Percentiles rank a stretch among this genome's conserved stretches.
Evolutionary conservation across 2,113 vertebrate species (phyloP).

Genomic region (Microcebus ravelobensis): DNA sequence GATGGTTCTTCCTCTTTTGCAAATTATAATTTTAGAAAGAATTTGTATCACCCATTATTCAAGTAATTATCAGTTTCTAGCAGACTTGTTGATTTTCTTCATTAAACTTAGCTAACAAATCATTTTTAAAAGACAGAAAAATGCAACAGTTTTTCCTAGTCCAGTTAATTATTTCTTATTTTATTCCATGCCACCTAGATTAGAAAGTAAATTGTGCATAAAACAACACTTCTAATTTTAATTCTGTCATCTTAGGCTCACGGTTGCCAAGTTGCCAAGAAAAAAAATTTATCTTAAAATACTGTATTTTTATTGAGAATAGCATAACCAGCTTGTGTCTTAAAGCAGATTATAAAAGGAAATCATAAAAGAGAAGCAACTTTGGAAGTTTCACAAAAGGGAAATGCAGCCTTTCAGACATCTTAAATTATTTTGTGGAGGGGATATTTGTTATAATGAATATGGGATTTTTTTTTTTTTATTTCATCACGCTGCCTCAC

Average conservation of each 20-base stretch:
- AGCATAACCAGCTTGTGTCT: not conserved
- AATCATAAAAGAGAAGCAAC: slow-evolving; percentile 38
- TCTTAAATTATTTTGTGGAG: slow-evolving; percentile 6
- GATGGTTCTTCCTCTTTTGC: not conserved
- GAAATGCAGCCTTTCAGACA: not conserved
- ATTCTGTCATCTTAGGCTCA: not conserved
- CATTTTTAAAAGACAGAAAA: slow-evolving; percentile 27
- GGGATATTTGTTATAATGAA: slow-evolving; percentile 40
- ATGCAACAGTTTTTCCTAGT: not conserved
- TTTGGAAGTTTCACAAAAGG: slow-evolving; percentile 2
- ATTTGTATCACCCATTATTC: slow-evolving; percentile 42
- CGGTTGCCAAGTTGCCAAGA: not conserved
- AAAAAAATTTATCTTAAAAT: not conserved
- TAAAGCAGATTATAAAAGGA: slow-evolving; percentile 16
- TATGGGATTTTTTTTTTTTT: not conserved
- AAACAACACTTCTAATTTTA: slow-evolving; percentile 50
- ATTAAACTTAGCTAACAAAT: slow-evolving; percentile 70
- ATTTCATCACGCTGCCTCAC: not conserved
- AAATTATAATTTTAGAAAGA: slow-evolving; percentile 54
- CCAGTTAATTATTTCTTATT: slow-evolving; percentile 43
- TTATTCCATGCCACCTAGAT: not conserved
- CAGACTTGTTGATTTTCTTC: slow-evolving; percentile 70
- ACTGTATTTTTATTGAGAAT: slow-evolving; percentile 50
- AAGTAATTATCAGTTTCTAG: slow-evolving; percentile 67
- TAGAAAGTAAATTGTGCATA: slow-evolving; percentile 29